Evolutionary conservation across 2,888 invertebrate species (phyloP).

Genomic region (Trichacis sp.): DNA sequence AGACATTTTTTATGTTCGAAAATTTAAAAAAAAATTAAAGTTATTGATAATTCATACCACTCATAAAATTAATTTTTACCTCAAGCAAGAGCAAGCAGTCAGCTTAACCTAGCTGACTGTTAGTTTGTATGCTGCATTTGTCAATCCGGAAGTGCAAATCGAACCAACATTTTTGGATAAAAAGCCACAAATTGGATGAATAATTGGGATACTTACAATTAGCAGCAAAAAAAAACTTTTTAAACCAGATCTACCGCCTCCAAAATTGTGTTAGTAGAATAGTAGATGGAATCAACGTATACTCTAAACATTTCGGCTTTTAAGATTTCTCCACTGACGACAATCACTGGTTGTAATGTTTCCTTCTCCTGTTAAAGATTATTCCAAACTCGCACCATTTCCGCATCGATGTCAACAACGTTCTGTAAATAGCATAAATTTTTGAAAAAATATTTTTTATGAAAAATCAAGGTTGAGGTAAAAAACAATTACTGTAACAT

Average conservation of each 20-base stretch:
- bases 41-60: too few relatives aligned
- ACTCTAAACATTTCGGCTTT: slow-evolving; percentile 3
- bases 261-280: slow-evolving; percentile 4
- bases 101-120: slow-evolving; percentile 9
- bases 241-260: slow-evolving; percentile 9
- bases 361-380: slow-evolving; percentile 6
- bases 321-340: slow-evolving; percentile 1
- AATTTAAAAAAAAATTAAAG: too few relatives aligned
- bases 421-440: slow-evolving; percentile 5
- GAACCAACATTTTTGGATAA: slow-evolving; percentile 11
- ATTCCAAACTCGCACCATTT: slow-evolving; percentile 3
- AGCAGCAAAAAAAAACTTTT: slow-evolving; percentile 7
- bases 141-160: neutral
- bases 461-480: too few relatives aligned
- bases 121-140: neutral
- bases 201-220: slow-evolving; percentile 10
- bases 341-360: slow-evolving; percentile 11
- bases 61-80: too few relatives aligned
- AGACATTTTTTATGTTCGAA: too few relatives aligned
- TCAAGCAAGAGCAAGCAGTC: too few relatives aligned
- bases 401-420: neutral
- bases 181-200: slow-evolving; percentile 4
- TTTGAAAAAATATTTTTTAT: too few relatives aligned
- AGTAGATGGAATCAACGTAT: slow-evolving; percentile 7
- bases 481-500: neutral